Evolutionary conservation across 2,113 vertebrate species (phyloP).

Genomic region (Aptenodytes patagonicus): DNA sequence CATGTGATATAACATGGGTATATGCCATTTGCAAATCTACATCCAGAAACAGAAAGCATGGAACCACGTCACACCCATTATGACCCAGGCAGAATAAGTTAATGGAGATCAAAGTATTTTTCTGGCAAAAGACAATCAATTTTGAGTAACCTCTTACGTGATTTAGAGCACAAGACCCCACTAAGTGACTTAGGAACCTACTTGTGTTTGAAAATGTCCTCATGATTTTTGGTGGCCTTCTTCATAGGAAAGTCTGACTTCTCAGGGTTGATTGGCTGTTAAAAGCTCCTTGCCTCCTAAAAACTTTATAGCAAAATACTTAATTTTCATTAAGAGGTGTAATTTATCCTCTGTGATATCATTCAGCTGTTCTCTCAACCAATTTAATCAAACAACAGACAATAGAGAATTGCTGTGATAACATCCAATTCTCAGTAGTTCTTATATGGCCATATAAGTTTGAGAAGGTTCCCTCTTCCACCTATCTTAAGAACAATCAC

Average conservation of each 20-base stretch:
- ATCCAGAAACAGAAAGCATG: not conserved
- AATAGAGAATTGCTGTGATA: not conserved
- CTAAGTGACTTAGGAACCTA: not conserved
- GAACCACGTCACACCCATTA: not conserved
- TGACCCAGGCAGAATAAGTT: not conserved
- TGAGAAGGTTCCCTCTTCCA: not conserved
- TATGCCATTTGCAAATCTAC: not conserved
- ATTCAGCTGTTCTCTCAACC: not conserved
- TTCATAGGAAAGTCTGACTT: not conserved
- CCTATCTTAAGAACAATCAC: not conserved
- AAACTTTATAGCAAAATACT: not conserved
- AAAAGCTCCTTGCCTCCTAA: not conserved
- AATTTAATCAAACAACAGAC: not conserved
- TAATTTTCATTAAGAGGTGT: not conserved
- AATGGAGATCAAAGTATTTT: not conserved
- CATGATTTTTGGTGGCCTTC: not conserved
- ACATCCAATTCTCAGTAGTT: not conserved
- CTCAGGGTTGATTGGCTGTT: not conserved
- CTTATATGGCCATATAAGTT: accelerated
- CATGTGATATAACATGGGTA: not conserved
- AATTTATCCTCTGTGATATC: not conserved
- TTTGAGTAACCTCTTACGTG: not conserved
- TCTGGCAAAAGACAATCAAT: not conserved
- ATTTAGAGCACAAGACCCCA: not conserved
- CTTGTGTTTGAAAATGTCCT: not conserved